Evolutionary conservation across 2,113 vertebrate species (phyloP), one percentile per base, ranked within the genome.

Genomic region (Muscicapa adusta): DNA sequence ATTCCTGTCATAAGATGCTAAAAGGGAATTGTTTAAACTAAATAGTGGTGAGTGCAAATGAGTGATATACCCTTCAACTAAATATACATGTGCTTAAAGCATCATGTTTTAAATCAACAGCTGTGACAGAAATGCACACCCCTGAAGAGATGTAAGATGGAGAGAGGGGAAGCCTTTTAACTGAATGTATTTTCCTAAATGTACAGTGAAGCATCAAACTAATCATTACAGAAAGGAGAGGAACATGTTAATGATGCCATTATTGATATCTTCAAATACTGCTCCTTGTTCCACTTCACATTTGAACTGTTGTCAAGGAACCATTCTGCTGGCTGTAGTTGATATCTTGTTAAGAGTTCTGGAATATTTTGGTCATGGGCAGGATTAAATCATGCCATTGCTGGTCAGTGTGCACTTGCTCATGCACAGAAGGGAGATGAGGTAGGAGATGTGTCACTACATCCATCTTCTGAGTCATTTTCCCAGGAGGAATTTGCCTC

Each of bases 251-350:
- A 13, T 13, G 72, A 14, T 38, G 15, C 14, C 57, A 36, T 5
- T 51, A 28, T 28, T 13, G n/a, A 3, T 53, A 6, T 18, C 43
- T 61, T 71, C 22, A 50, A 58, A 71, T 47, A 20, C 16, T 0
- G 0, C 65, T 48, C 24, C 16, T 16, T 0, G 0, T 65, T 61
- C 28, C 17, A 17, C 18, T 76, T 73, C 85, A 13, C 14, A 58
- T 20, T 10, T 60, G 6, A 75, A 13, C 10, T 23, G 28, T 26
- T 75, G 8, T 34, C 34, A 26, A 76, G 38, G 23, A 74, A 16
- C 16, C 33, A 14, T 28, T 12, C 33, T 60, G 23, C 7, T 82
- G 40, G 36, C 48, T 43, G 24, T 11, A 75, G 22, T 51, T 81
- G 28, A 2, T 57, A 13, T 42, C 50, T 60, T 2, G 0, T 47